These are phyloP conservation scores for Quadroppia sp. DNA, from an alignment of 2,888 invertebrate species.

Conservation along the genomic window DNA sequence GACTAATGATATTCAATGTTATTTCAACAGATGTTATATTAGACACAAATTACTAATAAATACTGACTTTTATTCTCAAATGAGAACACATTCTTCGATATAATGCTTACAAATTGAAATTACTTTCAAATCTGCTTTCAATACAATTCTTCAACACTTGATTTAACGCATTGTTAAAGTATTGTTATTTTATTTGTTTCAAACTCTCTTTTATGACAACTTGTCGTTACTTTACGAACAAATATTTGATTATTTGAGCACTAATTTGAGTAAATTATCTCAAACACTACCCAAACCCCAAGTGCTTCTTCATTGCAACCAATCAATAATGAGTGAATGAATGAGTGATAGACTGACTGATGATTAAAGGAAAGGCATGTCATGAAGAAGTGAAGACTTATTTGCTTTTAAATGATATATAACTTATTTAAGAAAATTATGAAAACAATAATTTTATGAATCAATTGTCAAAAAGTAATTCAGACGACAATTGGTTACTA, in stretches of 20 bases:
- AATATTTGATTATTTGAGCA: slow-evolving; percentile 10
- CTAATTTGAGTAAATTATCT: neutral
- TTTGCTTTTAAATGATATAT: no score
- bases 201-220: neutral
- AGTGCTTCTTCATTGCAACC: neutral
- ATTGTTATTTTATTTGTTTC: neutral
- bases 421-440: no score
- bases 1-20: neutral
- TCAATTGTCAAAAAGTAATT: no score
- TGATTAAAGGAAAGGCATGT: no score
- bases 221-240: neutral
- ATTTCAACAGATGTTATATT: slow-evolving; percentile 1
- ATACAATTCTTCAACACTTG: neutral
- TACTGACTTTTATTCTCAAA: neutral
- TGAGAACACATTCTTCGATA: no score
- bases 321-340: slow-evolving; percentile 8
- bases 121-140: neutral
- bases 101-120: neutral
- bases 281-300: neutral
- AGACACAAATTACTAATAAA: neutral
- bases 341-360: slow-evolving; percentile 7
- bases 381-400: no score
- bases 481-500: no score
- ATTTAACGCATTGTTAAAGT: neutral
- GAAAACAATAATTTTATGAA: no score